These are phyloP conservation scores for Tragelaphus scriptus DNA, from an alignment of 2,113 vertebrate species.

Conservation along the genomic window DNA sequence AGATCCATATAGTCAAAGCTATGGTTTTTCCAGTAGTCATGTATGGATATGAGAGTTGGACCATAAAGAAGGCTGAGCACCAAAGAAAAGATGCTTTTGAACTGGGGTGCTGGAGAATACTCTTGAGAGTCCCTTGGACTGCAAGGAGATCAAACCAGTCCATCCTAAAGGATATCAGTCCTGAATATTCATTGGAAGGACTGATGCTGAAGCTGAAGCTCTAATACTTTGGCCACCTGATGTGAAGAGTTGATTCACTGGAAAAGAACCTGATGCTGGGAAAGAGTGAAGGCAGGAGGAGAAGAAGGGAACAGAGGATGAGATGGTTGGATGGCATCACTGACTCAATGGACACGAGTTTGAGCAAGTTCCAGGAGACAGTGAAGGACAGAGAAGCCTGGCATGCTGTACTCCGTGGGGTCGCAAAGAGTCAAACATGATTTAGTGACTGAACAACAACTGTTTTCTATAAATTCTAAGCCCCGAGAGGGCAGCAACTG, in stretches of 20 bases:
- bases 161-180: background rate
- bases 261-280: background rate
- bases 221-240: background rate
- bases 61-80: background rate
- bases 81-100: background rate
- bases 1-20: background rate
- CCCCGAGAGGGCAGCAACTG: background rate
- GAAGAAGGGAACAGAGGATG: background rate
- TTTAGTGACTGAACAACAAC: background rate
- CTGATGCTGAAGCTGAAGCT: background rate
- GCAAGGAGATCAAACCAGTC: background rate
- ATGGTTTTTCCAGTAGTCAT: background rate
- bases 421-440: background rate
- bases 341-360: background rate
- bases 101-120: background rate
- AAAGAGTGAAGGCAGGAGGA: background rate
- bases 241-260: background rate
- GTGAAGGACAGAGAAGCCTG: background rate
- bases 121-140: background rate
- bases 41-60: background rate
- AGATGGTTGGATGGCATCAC: background rate
- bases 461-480: background rate
- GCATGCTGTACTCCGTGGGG: background rate
- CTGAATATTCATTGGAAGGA: background rate
- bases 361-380: background rate